Evolutionary conservation across 2,797 vertebrate genomes (phyloP), one percentile per base, ranked within the genome.

Genomic region (Malurus leucopterus): DNA sequence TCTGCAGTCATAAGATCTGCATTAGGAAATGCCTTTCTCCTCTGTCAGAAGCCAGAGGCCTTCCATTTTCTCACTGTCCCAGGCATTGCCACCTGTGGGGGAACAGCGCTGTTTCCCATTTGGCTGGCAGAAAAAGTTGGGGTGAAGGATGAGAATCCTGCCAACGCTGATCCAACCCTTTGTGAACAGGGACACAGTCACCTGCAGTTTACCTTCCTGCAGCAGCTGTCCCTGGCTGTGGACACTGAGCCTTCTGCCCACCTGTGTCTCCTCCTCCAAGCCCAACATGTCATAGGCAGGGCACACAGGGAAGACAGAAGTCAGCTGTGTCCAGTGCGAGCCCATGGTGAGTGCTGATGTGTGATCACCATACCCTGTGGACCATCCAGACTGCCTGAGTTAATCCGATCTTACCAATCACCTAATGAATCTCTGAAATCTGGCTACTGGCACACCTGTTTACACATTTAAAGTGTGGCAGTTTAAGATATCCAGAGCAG

Each of bases 241-340:
- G 29, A 23, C 29, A 9, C 21, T 17, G 41, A 55, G 36, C 7
- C 15, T 3, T 62, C 44, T 79, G 44, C 24, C 19, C 64, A 40
- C 13, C 7, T 23, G 5, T 9, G 12, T 58, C 11, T 4, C 23
- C 11, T 67, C 10, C 80, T 55, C 72, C 0, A 0, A 69, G 44
- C 24, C 67, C 64, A 23, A 41, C 0, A 0, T 30, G 7, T 41
- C 3, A 0, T 3, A 20, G 34, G 13, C 36, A 15, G 57, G 30
- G 15, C 32, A 36, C 1, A 3, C 38, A 29, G 16, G 24, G 22
- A 77, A 53, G 54, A 9, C 12, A 57, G 40, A 59, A 75, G 13
- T 53, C 43, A 21, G 2, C 30, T 67, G 17, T 2, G 2, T 26
- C 23, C 47, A 27, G 6, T 4, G 1, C 5, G 50, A 61, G 29